Percentiles rank a stretch among this genome's conserved stretches.
Conservation (phyloP, 2,888 invertebrate genomes). For the Agrotis ipsilon region DNA sequence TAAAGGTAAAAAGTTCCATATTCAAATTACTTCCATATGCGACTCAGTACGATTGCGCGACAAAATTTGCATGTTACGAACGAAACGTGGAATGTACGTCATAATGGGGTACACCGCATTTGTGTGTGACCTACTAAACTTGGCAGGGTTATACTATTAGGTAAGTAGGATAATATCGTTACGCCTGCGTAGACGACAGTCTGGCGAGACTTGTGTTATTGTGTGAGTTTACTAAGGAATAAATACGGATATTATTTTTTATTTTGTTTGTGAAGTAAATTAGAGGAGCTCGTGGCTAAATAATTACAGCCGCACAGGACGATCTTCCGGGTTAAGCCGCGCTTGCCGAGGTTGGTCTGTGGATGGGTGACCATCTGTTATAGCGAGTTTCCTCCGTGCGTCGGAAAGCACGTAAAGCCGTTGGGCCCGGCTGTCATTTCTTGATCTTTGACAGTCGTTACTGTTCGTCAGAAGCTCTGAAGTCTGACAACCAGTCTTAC, state of each 20-base stretch:
- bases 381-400: no score
- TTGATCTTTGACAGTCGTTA: no score
- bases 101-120: slow-evolving; percentile 32
- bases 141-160: slow-evolving; percentile 52
- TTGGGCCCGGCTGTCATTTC: no score
- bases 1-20: slow-evolving; percentile 29
- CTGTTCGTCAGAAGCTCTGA: no score
- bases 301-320: no score
- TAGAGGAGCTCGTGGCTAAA: no score
- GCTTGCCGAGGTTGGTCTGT: no score
- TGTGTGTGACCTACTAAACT: slow-evolving; percentile 69
- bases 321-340: no score
- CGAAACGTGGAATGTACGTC: slow-evolving; percentile 49
- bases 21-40: slow-evolving; percentile 37
- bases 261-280: no score
- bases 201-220: background rate
- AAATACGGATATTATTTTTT: background rate
- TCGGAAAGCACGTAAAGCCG: no score
- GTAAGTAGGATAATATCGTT: slow-evolving; percentile 40
- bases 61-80: slow-evolving; percentile 51
- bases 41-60: slow-evolving; percentile 44
- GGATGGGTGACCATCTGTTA: no score
- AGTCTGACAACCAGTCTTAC: no score
- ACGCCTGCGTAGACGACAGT: slow-evolving; percentile 4
- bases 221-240: background rate